A percentile compares a stretch with the other conserved stretches of the same genome.
These are phyloP conservation scores for Candoia aspera DNA, from an alignment of 2,113 vertebrate genomes.

Conservation along the genomic window DNA sequence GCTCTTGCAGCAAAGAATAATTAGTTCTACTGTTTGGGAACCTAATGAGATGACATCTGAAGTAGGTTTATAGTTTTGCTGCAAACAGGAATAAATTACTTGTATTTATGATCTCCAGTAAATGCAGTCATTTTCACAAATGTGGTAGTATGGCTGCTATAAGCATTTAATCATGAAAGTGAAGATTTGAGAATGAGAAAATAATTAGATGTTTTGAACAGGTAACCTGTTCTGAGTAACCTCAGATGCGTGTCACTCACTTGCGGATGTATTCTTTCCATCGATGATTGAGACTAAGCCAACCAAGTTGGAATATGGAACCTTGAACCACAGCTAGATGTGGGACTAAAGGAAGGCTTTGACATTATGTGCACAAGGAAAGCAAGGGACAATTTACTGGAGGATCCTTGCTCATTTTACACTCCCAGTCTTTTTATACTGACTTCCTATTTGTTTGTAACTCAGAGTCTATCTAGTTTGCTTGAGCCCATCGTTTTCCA, in stretches of 20 bases:
- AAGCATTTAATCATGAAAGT: background rate
- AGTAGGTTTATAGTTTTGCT: background rate
- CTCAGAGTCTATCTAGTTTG: background rate
- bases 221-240: background rate
- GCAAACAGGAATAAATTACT: background rate
- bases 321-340: background rate
- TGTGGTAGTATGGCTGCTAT: background rate
- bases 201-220: background rate
- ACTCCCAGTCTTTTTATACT: background rate
- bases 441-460: background rate
- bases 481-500: background rate
- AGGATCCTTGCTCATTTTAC: background rate
- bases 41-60: constrained; percentile 4
- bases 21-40: background rate
- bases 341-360: background rate
- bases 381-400: background rate
- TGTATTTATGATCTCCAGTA: background rate
- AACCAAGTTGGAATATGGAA: background rate
- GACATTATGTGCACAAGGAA: background rate
- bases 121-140: background rate
- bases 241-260: background rate
- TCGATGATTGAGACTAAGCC: background rate
- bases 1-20: constrained; percentile 10
- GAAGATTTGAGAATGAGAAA: background rate
- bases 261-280: background rate